Base-by-base conservation (phyloP, 2,797 vertebrate species). In the Premnoplex brunnescens region DNA sequence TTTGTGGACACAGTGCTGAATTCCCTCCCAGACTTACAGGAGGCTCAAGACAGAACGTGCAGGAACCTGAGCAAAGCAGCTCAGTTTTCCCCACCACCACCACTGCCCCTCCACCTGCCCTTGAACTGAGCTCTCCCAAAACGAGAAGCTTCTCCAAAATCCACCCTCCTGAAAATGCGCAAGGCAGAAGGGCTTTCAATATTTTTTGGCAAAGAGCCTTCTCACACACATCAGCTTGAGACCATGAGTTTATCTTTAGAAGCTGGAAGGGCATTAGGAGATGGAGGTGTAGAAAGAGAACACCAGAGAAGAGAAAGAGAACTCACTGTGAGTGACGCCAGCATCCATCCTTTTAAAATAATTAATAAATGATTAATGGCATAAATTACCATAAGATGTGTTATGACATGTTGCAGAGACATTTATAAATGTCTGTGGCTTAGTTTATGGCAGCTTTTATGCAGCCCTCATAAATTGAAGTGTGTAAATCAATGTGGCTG, bases 321-420 rank as follows among this genome's bases (percentile, higher is more conserved):
- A 49, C 54, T 67, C 21, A 1, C 77, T 46, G 30, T 60, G 56
- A 91, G 72, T 59, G 74, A 73, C 0, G 26, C 85, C 59, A 66
- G 66, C 51, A 19, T 39, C 63, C 59, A 49, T 44, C 49, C 87
- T 94, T 72, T 95, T 43, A 68, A 89, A 91, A 81, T 88, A 91
- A 94, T 96, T 93, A 86, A 96, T 85, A 69, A 78, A 81, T 89
- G 81, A 89, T 9, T 79, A 26, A 93, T 80, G 85, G 78, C 77
- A 92, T 87, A 94, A 88, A 96, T 85, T 88, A 94, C 77, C 82
- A 36, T 90, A 81, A 82, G 97, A 96, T 90, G 89, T 95, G 96
- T 97, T 96, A 92, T 95, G 97, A 97, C 97, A 97, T 32, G 79
- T 90, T 93, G 91, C 88, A 88, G 94, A 97, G 97, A 95, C 92